Evolutionary conservation across 2,113 vertebrate genomes (phyloP).

Genomic region (Eulacestoma nigropectus): DNA sequence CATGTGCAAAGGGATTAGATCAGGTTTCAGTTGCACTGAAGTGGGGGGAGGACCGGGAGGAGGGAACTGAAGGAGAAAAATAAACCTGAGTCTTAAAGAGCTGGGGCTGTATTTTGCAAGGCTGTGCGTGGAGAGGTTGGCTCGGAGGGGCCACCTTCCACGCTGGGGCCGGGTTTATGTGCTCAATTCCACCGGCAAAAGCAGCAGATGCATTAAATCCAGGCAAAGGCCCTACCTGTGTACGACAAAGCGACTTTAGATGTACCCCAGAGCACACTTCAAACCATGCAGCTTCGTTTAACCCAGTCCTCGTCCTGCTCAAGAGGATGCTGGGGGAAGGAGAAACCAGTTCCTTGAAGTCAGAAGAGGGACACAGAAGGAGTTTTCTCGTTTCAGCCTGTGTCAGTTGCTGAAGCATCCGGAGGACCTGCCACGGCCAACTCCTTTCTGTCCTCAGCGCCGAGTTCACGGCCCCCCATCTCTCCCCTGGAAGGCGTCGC

Average conservation of each 20-base stretch:
- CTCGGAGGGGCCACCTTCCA: background rate
- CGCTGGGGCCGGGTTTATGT: background rate
- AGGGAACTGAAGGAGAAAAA: constrained; percentile 31
- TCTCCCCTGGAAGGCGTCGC: background rate
- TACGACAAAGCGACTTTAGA: background rate
- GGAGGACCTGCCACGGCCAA: background rate
- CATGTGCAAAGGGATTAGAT: constrained; percentile 82
- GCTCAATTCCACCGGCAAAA: background rate
- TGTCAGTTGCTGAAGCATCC: background rate
- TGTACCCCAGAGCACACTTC: background rate
- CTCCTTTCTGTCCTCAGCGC: background rate
- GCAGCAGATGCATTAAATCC: background rate
- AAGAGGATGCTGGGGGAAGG: background rate
- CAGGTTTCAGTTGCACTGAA: constrained; percentile 75
- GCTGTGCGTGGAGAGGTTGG: background rate
- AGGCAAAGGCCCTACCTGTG: background rate
- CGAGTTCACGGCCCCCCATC: background rate
- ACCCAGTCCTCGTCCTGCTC: background rate
- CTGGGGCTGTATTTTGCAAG: constrained; percentile 47
- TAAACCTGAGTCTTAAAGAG: constrained; percentile 74
- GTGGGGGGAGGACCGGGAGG: constrained; percentile 48
- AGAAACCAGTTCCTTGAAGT: background rate
- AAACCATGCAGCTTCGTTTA: background rate
- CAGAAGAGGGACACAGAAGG: background rate
- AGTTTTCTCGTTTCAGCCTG: background rate